A percentile compares a stretch with the other conserved stretches of the same genome.
These are phyloP conservation scores for Hycleus cichorii DNA, from an alignment of 1,140 invertebrate species.

Conservation along the genomic window DNA sequence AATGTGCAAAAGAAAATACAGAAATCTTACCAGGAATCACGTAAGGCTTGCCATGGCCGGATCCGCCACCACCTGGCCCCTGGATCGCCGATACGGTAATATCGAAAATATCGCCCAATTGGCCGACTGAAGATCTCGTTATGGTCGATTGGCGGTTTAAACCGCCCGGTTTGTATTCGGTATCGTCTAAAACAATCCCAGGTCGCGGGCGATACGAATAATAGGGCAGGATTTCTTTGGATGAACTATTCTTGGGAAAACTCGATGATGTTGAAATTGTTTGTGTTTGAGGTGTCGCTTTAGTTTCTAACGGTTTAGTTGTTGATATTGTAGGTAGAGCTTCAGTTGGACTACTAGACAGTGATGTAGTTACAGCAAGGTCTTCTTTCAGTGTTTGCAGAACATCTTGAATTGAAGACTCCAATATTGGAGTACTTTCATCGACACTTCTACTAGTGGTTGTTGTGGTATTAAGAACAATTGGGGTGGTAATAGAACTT, in stretches of 20 bases:
- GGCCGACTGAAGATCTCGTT: slow-evolving; percentile 38
- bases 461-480: not conserved
- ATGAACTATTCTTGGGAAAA: not conserved
- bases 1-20: too few relatives aligned
- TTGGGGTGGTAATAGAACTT: not conserved
- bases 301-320: not conserved
- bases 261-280: not conserved
- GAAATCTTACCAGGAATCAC: slow-evolving; percentile 46
- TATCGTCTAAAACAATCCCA: slow-evolving; percentile 74
- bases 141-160: slow-evolving; percentile 35
- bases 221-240: slow-evolving; percentile 20
- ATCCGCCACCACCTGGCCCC: slow-evolving; percentile 56
- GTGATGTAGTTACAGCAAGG: slow-evolving; percentile 8
- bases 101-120: slow-evolving; percentile 73
- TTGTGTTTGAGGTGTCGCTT: slow-evolving; percentile 3
- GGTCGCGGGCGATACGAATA: slow-evolving; percentile 62
- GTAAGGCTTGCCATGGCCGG: slow-evolving; percentile 44
- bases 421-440: slow-evolving; percentile 23
- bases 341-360: slow-evolving; percentile 18
- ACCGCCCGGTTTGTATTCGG: slow-evolving; percentile 63
- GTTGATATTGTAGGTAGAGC: slow-evolving; percentile 9
- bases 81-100: slow-evolving; percentile 82
- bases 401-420: slow-evolving; percentile 33
- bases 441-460: slow-evolving; percentile 4
- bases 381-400: slow-evolving; percentile 23